Conservation (phyloP, 2,113 vertebrate species). For the Willisornis vidua region DNA sequence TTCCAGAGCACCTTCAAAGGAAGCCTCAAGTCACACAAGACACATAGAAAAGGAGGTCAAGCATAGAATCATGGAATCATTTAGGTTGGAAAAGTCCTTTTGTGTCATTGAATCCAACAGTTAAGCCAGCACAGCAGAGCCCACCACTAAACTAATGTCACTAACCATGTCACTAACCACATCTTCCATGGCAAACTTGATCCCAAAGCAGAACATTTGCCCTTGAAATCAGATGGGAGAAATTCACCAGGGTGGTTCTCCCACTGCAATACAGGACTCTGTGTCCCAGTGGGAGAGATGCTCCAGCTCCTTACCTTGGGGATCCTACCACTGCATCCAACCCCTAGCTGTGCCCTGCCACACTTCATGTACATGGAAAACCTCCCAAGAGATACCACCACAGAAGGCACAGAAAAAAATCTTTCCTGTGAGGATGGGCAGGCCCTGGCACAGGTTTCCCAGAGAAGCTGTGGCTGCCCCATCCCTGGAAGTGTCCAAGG, state of each 20-base stretch:
- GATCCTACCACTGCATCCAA: background rate
- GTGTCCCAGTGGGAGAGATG: background rate
- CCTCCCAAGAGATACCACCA: background rate
- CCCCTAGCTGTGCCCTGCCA: background rate
- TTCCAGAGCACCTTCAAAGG: background rate
- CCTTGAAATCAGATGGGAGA: background rate
- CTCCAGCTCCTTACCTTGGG: background rate
- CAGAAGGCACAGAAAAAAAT: background rate
- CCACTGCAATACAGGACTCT: background rate
- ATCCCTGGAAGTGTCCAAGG: background rate
- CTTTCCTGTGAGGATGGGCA: accelerated
- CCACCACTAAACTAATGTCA: background rate
- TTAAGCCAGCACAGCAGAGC: background rate
- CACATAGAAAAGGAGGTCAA: background rate
- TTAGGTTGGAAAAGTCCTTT: background rate
- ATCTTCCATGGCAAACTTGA: background rate
- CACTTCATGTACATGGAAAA: accelerated
- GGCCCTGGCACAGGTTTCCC: background rate
- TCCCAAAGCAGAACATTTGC: background rate
- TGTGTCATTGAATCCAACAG: background rate
- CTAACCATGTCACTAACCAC: background rate
- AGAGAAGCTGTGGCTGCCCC: background rate
- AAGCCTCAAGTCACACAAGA: background rate
- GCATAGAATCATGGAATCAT: background rate
- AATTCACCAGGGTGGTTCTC: background rate